Evolutionary conservation across 2,113 vertebrate genomes (phyloP), one percentile per base, ranked within the genome.

Genomic region (Meriones unguiculatus): DNA sequence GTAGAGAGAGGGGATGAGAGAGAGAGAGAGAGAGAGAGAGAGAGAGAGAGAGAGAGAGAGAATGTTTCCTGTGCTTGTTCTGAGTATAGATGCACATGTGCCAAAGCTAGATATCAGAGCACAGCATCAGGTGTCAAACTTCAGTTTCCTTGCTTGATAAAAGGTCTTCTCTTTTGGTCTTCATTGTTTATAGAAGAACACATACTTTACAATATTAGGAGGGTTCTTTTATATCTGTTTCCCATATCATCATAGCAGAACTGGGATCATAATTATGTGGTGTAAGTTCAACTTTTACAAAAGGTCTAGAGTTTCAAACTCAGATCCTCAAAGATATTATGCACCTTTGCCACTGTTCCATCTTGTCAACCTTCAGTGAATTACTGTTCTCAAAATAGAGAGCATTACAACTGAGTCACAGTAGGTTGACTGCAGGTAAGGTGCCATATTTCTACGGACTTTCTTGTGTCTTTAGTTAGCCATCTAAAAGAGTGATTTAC

Each of bases 401-500:
- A 91, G 7, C 8, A 38, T 35, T 30, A 2, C 11, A 10, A 2
- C 0, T 69, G 6, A 77, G 28, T 41, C 18, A 50, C 7, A 91
- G 0, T 8, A 18, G 15, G 2, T 1, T 28, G 9, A 38, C 24
- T 0, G 0, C 17, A 5, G 2, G 35, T 17, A 14, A 8, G 20
- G 2, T 32, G 5, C 46, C 4, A 46, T 46, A 6, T 1, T 38
- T 6, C 13, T 67, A 8, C 12, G 5, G 15, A 20, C 80, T 52
- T n/a, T 92, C 20, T 85, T 75, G 17, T 62, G 5, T 76, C 10
- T 6, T 70, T 64, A 30, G 64, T 4, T 67, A 6, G 76, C 90
- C 18, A 7, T 70, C 25, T 67, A 15, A 94, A 78, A 77, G 13
- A 62, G 0, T 17, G 18, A 72, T 41, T 38, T 5, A 46, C 2